Evolutionary conservation across 2,888 invertebrate species (phyloP).

Genomic region (Dasysyrphus tricinctus): DNA sequence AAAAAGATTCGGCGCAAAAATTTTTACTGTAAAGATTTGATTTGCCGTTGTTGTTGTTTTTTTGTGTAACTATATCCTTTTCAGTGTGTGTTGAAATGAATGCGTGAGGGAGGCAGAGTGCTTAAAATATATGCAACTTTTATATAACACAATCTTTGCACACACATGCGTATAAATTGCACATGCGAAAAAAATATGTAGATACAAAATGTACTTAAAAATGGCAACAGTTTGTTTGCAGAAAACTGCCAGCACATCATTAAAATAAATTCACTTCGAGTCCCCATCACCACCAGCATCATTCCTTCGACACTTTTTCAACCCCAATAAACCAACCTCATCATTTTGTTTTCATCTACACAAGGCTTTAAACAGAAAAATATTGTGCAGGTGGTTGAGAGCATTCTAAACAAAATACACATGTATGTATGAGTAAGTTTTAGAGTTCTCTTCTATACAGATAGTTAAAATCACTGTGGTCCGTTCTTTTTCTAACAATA

Average conservation of each 20-base stretch:
- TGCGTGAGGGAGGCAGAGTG: background rate
- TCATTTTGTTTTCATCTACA: too few relatives aligned
- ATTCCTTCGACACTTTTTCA: background rate
- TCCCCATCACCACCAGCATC: background rate
- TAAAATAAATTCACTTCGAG: too few relatives aligned
- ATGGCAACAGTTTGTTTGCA: slow-evolving; percentile 15
- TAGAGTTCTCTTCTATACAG: too few relatives aligned
- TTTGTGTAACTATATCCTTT: background rate
- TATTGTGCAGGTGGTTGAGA: background rate
- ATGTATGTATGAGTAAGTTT: background rate
- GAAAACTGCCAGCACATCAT: background rate
- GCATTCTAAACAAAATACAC: background rate
- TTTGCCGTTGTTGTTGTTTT: background rate
- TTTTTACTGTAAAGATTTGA: background rate
- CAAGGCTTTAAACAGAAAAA: background rate
- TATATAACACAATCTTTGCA: background rate
- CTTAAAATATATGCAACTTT: background rate
- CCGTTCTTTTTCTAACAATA: too few relatives aligned
- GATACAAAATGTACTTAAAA: background rate
- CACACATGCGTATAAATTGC: background rate
- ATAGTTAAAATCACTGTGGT: too few relatives aligned
- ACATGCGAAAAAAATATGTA: background rate
- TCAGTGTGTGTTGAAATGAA: background rate
- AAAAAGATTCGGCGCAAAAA: background rate
- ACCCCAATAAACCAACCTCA: background rate